Evolutionary conservation across 2,888 invertebrate species (phyloP).

Genomic region (Homarus gammarus): DNA sequence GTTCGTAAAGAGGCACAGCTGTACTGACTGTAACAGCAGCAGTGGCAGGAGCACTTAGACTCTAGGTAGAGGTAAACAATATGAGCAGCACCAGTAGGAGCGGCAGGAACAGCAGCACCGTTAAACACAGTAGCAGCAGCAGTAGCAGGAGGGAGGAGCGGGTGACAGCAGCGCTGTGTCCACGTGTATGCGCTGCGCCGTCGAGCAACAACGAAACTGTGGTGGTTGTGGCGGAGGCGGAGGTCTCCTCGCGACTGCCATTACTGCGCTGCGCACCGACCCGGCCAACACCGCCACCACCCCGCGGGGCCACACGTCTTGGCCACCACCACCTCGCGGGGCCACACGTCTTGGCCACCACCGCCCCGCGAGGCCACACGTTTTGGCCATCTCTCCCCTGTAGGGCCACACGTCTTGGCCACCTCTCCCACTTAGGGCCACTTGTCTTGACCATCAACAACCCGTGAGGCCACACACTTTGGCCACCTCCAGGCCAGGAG

Average conservation of each 20-base stretch:
- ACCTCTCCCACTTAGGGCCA: conserved; percentile 11
- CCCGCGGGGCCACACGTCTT: conserved; percentile 22
- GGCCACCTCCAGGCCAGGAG: not conserved
- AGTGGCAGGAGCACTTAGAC: too few species aligned
- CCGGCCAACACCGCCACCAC: not conserved
- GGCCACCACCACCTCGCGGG: not conserved
- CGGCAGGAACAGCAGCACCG: conserved; percentile 6
- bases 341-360: conserved; percentile 4
- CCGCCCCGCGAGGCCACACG: conserved; percentile 20
- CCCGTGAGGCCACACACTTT: conserved; percentile 6
- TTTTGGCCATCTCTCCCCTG: not conserved
- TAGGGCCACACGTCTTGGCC: conserved; percentile 8
- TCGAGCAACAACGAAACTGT: not conserved
- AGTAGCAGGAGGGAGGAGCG: not conserved
- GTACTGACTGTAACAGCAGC: not conserved
- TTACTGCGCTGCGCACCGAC: conserved; percentile 50
- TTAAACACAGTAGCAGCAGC: not conserved
- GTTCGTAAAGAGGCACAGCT: not conserved
- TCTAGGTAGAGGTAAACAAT: too few species aligned
- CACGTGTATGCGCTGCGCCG: not conserved
- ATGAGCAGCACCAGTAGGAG: not conserved
- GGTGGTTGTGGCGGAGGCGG: conserved; percentile 10
- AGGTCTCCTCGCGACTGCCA: conserved; percentile 59
- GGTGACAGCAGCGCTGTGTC: not conserved
- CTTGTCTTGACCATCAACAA: not conserved